phyloP scores from a whole-genome alignment of 2,113 vertebrate genomes.

The Corvus moneduloides region DNA sequence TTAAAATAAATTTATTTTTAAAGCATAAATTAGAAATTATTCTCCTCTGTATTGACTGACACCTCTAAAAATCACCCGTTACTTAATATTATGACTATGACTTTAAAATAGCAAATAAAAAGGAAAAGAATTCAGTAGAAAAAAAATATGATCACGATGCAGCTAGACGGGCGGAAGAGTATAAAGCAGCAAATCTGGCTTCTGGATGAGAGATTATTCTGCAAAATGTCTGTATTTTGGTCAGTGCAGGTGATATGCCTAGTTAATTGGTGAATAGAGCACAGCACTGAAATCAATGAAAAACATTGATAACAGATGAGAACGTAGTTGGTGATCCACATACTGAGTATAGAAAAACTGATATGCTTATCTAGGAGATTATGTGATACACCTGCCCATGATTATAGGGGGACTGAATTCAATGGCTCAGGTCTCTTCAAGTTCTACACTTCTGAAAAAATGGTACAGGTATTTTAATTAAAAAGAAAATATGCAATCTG shows the following conservation, averaged over 20 bases:
- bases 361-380: not conserved
- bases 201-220: not conserved
- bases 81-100: not conserved
- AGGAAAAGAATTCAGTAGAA: not conserved
- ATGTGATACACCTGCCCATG: not conserved
- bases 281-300: conserved; percentile 12
- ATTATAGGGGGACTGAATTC: not conserved
- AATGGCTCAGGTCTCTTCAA: not conserved
- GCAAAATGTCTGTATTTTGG: conserved; percentile 7
- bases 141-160: not conserved
- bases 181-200: conserved; percentile 16
- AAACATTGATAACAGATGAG: not conserved
- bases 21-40: conserved; percentile 8
- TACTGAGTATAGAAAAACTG: not conserved
- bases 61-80: not conserved
- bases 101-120: not conserved
- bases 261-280: conserved; percentile 23
- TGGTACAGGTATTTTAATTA: not conserved
- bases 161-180: conserved; percentile 42
- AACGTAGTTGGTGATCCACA: not conserved
- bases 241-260: conserved; percentile 31
- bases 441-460: not conserved
- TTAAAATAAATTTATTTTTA: conserved; percentile 16
- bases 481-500: not conserved
- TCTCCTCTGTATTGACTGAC: not conserved